Evolutionary conservation across 1,140 invertebrate species (phyloP), one percentile per base, ranked within the genome.

Genomic region (Apocrypta bakeri): DNA sequence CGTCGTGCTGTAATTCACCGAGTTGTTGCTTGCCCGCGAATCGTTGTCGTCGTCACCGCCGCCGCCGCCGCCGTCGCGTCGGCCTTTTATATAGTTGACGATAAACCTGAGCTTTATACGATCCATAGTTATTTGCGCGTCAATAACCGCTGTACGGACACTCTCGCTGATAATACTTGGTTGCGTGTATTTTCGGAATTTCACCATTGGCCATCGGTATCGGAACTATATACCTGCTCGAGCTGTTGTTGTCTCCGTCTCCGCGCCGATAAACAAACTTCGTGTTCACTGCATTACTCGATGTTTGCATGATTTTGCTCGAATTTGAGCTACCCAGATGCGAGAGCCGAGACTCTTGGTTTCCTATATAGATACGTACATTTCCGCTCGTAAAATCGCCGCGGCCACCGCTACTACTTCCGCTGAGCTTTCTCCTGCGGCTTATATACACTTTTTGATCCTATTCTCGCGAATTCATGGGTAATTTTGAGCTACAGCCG

Each of bases 341-440:
- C 33, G 33, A 37, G 33, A n/a, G n/a, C n/a, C n/a, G n/a, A n/a
- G n/a, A n/a, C n/a, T n/a, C n/a, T n/a, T n/a, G n/a, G n/a, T n/a
- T n/a, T 6, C 63, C 3, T 25, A 25, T 25, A 25, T 1, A n/a
- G 3, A 27, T 42, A 27, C 6, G 6, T 66, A 14, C 0, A 33
- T 73, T 76, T 82, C 80, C 80, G 80, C 31, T 76, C 72, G 40
- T 82, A 82, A 76, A 82, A 74, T 73, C 37, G 31, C 8, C 29
- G 48, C 64, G 9, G 7, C 64, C 27, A 27, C 48, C 48, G 64
- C 64, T 11, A 25, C 64, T 25, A 17, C 64, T 66, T 66, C 48
- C 48, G 64, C 64, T 11, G 64, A 27, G 64, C 24, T 66, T 29
- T 66, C 27, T 66, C 64, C n/a, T n/a, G n/a, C 63, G 63, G 63